phyloP scores from a whole-genome alignment of 2,797 vertebrate genomes.

The Mormyrus hasselquistii region DNA sequence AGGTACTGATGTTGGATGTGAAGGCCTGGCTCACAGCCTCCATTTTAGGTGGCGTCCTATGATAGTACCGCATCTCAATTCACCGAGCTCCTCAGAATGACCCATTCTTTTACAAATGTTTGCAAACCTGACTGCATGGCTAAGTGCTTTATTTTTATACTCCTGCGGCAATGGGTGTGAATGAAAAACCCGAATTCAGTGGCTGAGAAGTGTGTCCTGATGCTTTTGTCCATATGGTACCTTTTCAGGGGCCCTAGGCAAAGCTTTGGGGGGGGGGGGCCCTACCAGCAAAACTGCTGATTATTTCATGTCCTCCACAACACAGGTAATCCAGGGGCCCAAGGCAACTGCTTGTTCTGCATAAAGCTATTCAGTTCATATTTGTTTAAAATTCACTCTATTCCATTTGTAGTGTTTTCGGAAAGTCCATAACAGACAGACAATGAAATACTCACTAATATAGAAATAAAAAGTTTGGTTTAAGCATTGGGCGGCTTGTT shows the following conservation, averaged over 20 bases:
- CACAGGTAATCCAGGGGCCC: not conserved
- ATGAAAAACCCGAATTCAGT: not conserved
- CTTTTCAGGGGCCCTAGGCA: not conserved
- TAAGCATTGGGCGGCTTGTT: not conserved
- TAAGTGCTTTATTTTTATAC: not conserved
- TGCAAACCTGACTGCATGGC: not conserved
- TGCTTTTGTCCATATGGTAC: not conserved
- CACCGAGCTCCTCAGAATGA: not conserved
- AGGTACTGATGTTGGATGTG: not conserved
- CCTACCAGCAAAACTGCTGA: not conserved
- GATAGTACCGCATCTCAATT: not conserved
- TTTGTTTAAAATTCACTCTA: not conserved
- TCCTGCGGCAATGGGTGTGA: not conserved
- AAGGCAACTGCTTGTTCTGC: not conserved
- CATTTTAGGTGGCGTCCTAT: not conserved
- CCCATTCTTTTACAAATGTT: not conserved
- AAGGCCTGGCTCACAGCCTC: not conserved
- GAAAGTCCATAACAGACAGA: not conserved
- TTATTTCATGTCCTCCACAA: not conserved
- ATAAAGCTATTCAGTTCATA: not conserved
- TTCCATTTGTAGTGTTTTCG: not conserved
- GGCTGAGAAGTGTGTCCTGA: not conserved
- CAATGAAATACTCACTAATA: not conserved
- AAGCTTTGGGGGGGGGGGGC: not conserved
- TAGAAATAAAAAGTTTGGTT: not conserved